phyloP scores from a whole-genome alignment of 2,797 vertebrate species.

The Novumbra hubbsi region DNA sequence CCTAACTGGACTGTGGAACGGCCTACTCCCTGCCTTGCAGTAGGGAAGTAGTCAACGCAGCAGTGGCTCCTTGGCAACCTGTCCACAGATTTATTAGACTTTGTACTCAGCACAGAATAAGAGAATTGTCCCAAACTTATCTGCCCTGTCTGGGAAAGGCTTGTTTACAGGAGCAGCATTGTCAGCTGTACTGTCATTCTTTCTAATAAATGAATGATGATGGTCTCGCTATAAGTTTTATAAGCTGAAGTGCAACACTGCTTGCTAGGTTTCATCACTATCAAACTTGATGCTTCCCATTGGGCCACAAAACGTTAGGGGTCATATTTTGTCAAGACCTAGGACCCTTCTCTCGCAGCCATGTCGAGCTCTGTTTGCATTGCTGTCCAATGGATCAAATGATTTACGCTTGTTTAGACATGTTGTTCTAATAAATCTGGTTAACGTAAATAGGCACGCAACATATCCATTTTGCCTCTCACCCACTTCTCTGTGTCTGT shows the following conservation, averaged over 20 bases:
- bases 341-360: too few relatives aligned
- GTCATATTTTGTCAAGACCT: too few relatives aligned
- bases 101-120: background rate
- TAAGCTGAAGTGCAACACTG: too few relatives aligned
- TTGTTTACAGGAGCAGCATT: background rate
- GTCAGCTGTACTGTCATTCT: background rate
- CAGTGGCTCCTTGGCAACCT: slow-evolving; percentile 51
- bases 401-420: too few relatives aligned
- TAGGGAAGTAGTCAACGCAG: slow-evolving; percentile 26
- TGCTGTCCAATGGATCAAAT: too few relatives aligned
- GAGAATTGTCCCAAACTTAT: background rate
- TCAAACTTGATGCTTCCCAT: too few relatives aligned
- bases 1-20: slow-evolving; percentile 48
- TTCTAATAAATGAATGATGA: slow-evolving; percentile 24
- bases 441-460: too few relatives aligned
- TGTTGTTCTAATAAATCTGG: too few relatives aligned
- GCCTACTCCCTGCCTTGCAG: slow-evolving; percentile 14
- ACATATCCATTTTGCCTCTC: background rate
- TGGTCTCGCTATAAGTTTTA: background rate
- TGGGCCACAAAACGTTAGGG: too few relatives aligned
- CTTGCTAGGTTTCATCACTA: too few relatives aligned
- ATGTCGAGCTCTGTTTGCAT: too few relatives aligned
- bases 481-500: too few relatives aligned
- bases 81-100: slow-evolving; percentile 26
- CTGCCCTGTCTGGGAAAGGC: background rate